These are phyloP conservation scores for Drosophila mimica DNA, from an alignment of 2,888 invertebrate species.

Conservation along the genomic window DNA sequence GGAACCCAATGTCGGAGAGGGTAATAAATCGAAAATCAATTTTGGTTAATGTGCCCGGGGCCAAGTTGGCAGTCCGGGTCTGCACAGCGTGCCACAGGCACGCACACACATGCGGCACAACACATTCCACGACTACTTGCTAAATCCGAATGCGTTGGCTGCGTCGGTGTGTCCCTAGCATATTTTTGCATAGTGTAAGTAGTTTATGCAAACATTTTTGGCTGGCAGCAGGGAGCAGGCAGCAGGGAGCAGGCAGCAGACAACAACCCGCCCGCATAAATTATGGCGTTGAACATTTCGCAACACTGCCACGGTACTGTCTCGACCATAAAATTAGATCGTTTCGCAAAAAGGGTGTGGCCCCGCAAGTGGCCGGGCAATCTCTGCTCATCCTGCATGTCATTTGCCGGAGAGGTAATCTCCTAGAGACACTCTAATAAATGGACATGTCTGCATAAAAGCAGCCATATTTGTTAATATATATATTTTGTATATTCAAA, in stretches of 20 bases:
- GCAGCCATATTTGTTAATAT: not conserved
- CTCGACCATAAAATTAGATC: conserved; percentile 63
- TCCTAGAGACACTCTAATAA: conserved; percentile 18
- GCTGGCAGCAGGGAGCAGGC: not conserved
- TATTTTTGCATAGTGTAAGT: conserved; percentile 75
- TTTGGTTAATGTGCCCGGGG: conserved; percentile 61
- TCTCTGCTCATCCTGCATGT: conserved; percentile 70
- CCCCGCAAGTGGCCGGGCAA: conserved; percentile 55
- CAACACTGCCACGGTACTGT: conserved; percentile 45
- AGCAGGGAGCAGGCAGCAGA: conserved; percentile 15
- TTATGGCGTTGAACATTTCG: conserved; percentile 59
- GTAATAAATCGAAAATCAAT: conserved; percentile 66
- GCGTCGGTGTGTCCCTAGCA: conserved; percentile 52
- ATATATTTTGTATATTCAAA: not conserved
- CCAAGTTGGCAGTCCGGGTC: conserved; percentile 43
- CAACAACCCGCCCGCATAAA: conserved; percentile 72
- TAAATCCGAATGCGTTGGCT: conserved; percentile 48
- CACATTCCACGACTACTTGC: not conserved
- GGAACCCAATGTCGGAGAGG: not conserved
- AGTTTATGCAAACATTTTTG: conserved; percentile 78
- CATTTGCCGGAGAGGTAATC: conserved; percentile 46
- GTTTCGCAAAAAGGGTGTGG: conserved; percentile 58
- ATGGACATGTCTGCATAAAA: conserved; percentile 1
- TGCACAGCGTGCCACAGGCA: conserved; percentile 19
- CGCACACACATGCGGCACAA: conserved; percentile 50